These are phyloP conservation scores for Hippocampus barbouri DNA, from an alignment of 2,113 vertebrate genomes.

Conservation along the genomic window DNA sequence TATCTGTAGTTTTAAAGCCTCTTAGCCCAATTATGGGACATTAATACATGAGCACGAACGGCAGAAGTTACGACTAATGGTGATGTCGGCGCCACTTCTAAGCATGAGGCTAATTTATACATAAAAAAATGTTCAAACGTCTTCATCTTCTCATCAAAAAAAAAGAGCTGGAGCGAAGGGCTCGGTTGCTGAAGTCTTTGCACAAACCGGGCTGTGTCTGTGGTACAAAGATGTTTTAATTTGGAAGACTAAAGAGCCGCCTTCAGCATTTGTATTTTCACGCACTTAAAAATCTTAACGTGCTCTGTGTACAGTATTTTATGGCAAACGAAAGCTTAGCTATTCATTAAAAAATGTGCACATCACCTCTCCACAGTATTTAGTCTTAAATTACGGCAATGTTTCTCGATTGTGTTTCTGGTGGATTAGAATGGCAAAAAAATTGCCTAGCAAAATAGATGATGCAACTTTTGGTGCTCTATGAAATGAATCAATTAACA, in stretches of 20 bases:
- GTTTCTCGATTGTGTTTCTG: neutral
- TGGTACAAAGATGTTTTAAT: too few relatives aligned
- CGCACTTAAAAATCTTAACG: too few relatives aligned
- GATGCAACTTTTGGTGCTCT: neutral
- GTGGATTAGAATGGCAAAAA: neutral
- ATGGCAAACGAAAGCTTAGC: too few relatives aligned
- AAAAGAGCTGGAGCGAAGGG: neutral
- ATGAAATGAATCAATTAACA: neutral
- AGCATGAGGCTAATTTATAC: neutral
- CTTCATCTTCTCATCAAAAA: neutral
- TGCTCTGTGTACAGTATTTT: too few relatives aligned
- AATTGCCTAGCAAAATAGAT: neutral
- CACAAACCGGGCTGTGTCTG: too few relatives aligned
- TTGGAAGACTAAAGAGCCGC: too few relatives aligned
- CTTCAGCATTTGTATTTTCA: too few relatives aligned
- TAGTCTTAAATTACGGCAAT: neutral
- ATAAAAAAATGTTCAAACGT: neutral
- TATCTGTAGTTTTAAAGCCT: neutral
- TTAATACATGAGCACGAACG: neutral
- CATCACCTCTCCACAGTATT: neutral
- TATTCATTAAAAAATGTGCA: neutral
- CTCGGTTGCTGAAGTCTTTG: too few relatives aligned
- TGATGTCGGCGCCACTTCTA: neutral
- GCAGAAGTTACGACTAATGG: neutral
- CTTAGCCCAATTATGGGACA: neutral